Evolutionary conservation across 2,797 vertebrate genomes (phyloP).

Genomic region (Dallia pectoralis): DNA sequence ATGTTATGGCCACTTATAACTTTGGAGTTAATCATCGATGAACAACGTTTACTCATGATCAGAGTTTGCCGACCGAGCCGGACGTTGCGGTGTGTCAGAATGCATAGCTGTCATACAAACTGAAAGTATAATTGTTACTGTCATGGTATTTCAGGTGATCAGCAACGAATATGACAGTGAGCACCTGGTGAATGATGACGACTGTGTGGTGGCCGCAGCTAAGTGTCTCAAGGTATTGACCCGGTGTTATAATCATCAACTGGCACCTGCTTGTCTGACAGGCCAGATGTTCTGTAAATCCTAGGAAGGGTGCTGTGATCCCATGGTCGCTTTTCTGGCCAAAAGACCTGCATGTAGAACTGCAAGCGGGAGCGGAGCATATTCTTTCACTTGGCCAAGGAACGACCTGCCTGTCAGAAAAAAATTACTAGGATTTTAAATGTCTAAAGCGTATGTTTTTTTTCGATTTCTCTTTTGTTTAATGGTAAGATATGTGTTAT

Average conservation of each 20-base stretch:
- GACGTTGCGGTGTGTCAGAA: background rate
- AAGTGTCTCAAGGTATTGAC: conserved; percentile 75
- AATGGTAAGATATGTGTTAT: background rate
- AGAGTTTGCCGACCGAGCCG: background rate
- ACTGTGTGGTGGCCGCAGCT: conserved; percentile 91
- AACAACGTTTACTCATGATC: background rate
- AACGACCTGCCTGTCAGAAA: background rate
- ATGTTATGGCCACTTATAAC: background rate
- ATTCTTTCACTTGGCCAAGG: background rate
- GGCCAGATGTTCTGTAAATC: background rate
- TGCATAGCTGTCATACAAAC: background rate
- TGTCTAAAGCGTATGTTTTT: background rate
- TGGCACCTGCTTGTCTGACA: background rate
- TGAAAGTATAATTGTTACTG: background rate
- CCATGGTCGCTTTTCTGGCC: background rate
- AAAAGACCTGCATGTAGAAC: background rate
- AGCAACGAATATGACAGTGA: conserved; percentile 93
- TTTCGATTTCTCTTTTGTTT: no score
- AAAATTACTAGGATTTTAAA: background rate
- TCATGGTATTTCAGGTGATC: conserved; percentile 65
- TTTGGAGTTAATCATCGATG: background rate
- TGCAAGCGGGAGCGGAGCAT: background rate
- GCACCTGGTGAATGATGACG: conserved; percentile 93
- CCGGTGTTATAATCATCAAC: background rate
- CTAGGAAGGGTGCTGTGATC: no score